These are phyloP conservation scores for Xerus inauris DNA, from an alignment of 2,113 vertebrate species.

Conservation along the genomic window DNA sequence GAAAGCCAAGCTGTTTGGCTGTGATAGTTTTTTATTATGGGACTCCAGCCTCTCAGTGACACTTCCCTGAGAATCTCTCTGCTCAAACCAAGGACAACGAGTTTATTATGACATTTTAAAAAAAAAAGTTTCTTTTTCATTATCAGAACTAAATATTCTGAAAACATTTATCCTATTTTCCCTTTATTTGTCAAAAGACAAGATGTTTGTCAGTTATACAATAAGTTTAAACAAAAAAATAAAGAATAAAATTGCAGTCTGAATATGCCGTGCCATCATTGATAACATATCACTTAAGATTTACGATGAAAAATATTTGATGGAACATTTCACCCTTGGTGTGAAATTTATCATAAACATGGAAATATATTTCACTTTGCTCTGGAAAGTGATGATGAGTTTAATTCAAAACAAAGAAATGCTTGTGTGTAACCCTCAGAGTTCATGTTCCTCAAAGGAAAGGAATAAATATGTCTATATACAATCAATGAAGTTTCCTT, in stretches of 20 bases:
- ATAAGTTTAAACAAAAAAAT: not conserved
- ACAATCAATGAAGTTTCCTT: not conserved
- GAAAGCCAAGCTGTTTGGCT: not conserved
- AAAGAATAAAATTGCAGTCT: not conserved
- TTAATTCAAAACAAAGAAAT: not conserved
- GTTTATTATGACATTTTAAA: not conserved
- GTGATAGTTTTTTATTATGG: not conserved
- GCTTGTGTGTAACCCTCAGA: not conserved
- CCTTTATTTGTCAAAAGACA: not conserved
- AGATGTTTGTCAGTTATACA: not conserved
- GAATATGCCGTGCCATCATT: not conserved
- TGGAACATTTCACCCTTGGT: not conserved
- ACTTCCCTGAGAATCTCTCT: not conserved
- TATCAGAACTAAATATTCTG: not conserved
- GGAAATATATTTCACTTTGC: not conserved
- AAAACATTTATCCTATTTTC: not conserved
- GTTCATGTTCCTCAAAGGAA: not conserved
- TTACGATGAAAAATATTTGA: not conserved
- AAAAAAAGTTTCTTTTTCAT: not conserved
- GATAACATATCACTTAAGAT: not conserved
- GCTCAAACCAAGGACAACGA: not conserved
- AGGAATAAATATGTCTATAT: not conserved
- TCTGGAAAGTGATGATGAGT: not conserved
- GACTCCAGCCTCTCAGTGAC: not conserved
- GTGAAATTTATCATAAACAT: not conserved